Percentiles rank a stretch among this genome's conserved stretches.
These are phyloP conservation scores for Rhimphoctona megacephalus DNA, from an alignment of 2,888 invertebrate species.

Conservation along the genomic window DNA sequence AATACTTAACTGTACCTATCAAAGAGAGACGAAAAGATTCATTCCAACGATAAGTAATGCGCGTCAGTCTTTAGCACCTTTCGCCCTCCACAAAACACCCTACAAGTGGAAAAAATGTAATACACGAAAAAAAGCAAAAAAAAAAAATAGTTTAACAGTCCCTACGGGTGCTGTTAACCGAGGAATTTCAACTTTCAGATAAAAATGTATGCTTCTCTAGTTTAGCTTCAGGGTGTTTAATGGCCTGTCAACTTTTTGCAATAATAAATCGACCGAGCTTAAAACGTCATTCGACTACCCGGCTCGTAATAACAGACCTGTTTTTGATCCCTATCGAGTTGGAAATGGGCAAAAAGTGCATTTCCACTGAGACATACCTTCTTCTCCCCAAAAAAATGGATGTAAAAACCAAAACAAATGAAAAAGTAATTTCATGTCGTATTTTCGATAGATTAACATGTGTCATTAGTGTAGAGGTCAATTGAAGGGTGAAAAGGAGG, in stretches of 20 bases:
- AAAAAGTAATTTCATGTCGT: not conserved
- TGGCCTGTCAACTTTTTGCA: conserved; percentile 63
- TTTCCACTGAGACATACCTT: not conserved
- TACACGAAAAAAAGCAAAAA: not conserved
- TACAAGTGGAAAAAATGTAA: conserved; percentile 21
- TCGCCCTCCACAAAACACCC: conserved; percentile 4
- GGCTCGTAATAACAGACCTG: conserved; percentile 36
- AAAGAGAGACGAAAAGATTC: conserved; percentile 38
- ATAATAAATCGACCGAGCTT: conserved; percentile 58
- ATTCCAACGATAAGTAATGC: conserved; percentile 53
- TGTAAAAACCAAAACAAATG: conserved; percentile 10
- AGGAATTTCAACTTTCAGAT: conserved; percentile 12
- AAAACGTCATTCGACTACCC: conserved; percentile 8
- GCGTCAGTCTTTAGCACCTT: conserved; percentile 56
- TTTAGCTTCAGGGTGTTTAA: conserved; percentile 48
- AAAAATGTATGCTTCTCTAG: conserved; percentile 11
- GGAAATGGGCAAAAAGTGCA: conserved; percentile 24
- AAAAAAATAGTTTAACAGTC: conserved; percentile 5
- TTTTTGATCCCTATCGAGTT: conserved; percentile 39
- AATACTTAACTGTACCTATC: not conserved
- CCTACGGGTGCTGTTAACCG: not conserved
- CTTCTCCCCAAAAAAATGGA: not conserved
- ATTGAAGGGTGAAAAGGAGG: conserved; percentile 6
- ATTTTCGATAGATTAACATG: conserved; percentile 34
- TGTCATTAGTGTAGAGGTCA: conserved; percentile 42